A percentile compares a stretch with the other conserved stretches of the same genome.
Conservation (phyloP, 2,113 vertebrate species). For the Pheucticus melanocephalus region DNA sequence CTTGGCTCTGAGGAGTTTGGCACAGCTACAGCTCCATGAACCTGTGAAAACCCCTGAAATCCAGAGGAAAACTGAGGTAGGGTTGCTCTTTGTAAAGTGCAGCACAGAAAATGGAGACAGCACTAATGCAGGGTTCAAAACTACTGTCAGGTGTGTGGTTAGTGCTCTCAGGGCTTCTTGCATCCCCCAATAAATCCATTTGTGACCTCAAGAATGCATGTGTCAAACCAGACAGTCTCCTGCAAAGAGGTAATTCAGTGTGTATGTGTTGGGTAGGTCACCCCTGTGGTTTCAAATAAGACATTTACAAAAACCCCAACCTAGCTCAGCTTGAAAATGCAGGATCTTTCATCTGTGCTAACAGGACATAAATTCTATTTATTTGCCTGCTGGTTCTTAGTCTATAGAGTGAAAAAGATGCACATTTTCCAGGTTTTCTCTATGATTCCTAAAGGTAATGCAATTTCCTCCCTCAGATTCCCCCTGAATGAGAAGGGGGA, state of each 20-base stretch:
- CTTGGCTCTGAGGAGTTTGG: neutral
- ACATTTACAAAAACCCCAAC: neutral
- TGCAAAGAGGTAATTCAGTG: neutral
- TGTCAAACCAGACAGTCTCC: neutral
- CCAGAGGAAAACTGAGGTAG: neutral
- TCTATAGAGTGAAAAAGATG: neutral
- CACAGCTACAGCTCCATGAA: neutral
- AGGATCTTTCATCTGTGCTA: neutral
- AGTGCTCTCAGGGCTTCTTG: neutral
- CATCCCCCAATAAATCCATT: neutral
- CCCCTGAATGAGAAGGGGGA: neutral
- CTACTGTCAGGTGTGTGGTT: neutral
- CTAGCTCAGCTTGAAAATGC: neutral
- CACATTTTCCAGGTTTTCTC: neutral
- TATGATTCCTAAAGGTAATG: neutral
- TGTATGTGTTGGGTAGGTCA: fast-evolving
- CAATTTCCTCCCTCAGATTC: neutral
- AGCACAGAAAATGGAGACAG: neutral
- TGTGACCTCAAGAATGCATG: neutral
- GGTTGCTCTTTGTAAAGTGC: neutral
- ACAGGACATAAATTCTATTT: neutral
- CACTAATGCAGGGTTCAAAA: neutral
- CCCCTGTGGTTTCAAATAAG: neutral
- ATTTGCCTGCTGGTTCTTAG: neutral
- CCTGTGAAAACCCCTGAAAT: neutral